Conservation (phyloP, 2,113 vertebrate species). For the Sus scrofa region T2T-Sscrofa CM000830.6:105642001-105642500, state of each 20-base stretch:
- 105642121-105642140: constrained; percentile 46
- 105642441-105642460: constrained; percentile 50
- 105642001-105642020: constrained; percentile 26
- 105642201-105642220: constrained; percentile 68
- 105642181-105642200: constrained; percentile 74
- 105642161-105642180: constrained; percentile 51
- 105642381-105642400: constrained; percentile 52
- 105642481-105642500: constrained; percentile 45
- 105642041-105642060: constrained; percentile 34
- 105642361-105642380: constrained; percentile 68
- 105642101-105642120: not conserved
- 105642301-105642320: constrained; percentile 83
- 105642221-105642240: constrained; percentile 52
- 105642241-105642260: constrained; percentile 77
- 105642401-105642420: constrained; percentile 63
- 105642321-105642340: constrained; percentile 83
- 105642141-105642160: constrained; percentile 41
- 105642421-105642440: constrained; percentile 59
- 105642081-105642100: constrained; percentile 40
- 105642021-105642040: constrained; percentile 58
- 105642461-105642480: constrained; percentile 46
- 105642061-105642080: constrained; percentile 44
- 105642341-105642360: constrained; percentile 77
- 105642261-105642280: constrained; percentile 83
- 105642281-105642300: constrained; percentile 83